Base-by-base conservation (phyloP, 2,797 vertebrate genomes). In the Trichosurus vulpecula region DNA sequence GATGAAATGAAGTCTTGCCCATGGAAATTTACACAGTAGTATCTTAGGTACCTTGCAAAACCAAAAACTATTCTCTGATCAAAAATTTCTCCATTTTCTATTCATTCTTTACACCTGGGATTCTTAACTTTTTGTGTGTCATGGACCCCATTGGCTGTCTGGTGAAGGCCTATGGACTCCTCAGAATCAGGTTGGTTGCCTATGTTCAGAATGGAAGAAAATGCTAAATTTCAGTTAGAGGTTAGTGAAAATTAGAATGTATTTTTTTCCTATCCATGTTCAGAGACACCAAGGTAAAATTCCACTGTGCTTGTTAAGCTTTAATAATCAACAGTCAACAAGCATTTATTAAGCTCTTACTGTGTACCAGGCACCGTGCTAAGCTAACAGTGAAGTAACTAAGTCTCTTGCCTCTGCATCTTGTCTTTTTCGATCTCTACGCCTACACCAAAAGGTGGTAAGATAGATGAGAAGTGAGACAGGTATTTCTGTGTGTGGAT, bases 51-150 rank as follows among this genome's bases (percentile, higher is more conserved):
- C 52, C 35, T 74, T 61, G 66, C 0, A 12, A 1, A 53, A 95
- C 47, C 52, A 16, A 96, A 96, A 92, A 94, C 0, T 27, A 11
- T 74, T 74, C 90, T 61, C 53, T 52, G 61, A 95, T 35, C 56
- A 92, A 91, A 93, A 95, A 96, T 35, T 1, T 19, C 12, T 91
- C 56, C n/a, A 10, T 93, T 97, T 96, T 96, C 14, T 0, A 52
- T 52, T 52, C 25, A 29, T 87, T 91, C 91, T 94, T 92, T 25
- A 5, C n/a, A 3, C 16, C 61, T 51, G 30, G 29, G n/a, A 47
- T n/a, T 52, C 91, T 90, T 30, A 52, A 54, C 66, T 14, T 57
- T 81, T 0, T 74, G 35, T 41, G 66, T 74, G 14, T 94, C 81
- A 90, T 41, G 92, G 58, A 27, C 74, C 9, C 41, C 9, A 27